Base-by-base conservation (phyloP, 2,888 invertebrate species). In the Teinopalpus imperialis region DNA sequence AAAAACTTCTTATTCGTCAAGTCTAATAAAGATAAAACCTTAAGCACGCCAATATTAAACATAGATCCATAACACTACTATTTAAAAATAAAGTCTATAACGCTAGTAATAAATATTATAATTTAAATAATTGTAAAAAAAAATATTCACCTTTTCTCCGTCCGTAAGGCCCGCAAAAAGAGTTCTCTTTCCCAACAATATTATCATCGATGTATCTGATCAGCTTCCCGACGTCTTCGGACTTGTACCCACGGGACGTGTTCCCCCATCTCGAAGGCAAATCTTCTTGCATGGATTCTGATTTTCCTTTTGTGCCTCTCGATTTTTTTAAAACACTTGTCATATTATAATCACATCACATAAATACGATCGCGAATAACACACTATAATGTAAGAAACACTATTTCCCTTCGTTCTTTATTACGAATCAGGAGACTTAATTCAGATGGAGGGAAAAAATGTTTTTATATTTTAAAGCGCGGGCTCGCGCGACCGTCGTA, bases 101-200 rank as follows among this genome's bases (percentile, higher is more conserved):
- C n/a, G n/a, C n/a, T n/a, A n/a, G n/a, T n/a, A n/a, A n/a, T n/a
- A n/a, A n/a, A n/a, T n/a, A n/a, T n/a, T n/a, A n/a, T n/a, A n/a
- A n/a, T n/a, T n/a, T n/a, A n/a, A n/a, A n/a, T n/a, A n/a, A n/a
- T n/a, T n/a, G n/a, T n/a, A n/a, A n/a, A n/a, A n/a, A n/a, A n/a
- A n/a, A 16, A 16, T 16, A n/a, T n/a, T 35, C 81, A 95, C 95
- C 94, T 93, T 94, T 94, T 67, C 96, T 87, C 45, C 94, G 90
- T 51, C 96, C 96, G 69, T 93, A 96, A 6, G 96, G 96, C 40
- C 96, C 95, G 60, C 93, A 91, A 75, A 96, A 96, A 13, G 93
- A 93, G 61, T 93, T 93, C 58, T 93, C 93, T 72, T 93, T 94
- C 43, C 96, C 96, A 65, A 96, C 93, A 55, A 96, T 89, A 77